Evolutionary conservation across 2,888 invertebrate genomes (phyloP).

Genomic region (Laspeyria flexula): DNA sequence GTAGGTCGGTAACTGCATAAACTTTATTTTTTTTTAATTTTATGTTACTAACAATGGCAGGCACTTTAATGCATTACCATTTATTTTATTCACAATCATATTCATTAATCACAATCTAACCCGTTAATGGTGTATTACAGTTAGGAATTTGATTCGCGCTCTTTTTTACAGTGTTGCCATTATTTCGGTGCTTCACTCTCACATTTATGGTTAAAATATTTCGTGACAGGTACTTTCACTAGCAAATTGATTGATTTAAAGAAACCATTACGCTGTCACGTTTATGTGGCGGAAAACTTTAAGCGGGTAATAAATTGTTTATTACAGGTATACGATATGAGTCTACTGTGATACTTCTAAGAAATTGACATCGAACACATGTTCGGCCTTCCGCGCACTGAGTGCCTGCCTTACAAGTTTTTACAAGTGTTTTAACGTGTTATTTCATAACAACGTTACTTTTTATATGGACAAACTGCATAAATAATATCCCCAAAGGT

Average conservation of each 20-base stretch:
- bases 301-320: slow-evolving; percentile 23
- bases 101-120: slow-evolving; percentile 5
- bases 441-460: too few relatives aligned
- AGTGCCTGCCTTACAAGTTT: too few relatives aligned
- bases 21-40: too few relatives aligned
- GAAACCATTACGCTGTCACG: slow-evolving; percentile 31
- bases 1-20: too few relatives aligned
- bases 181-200: slow-evolving; percentile 31
- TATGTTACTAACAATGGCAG: slow-evolving; percentile 1
- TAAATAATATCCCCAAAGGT: too few relatives aligned
- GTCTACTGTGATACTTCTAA: background rate
- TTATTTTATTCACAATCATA: background rate
- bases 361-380: background rate
- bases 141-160: slow-evolving; percentile 22
- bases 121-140: slow-evolving; percentile 31
- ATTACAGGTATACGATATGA: background rate
- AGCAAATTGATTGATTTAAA: slow-evolving; percentile 33
- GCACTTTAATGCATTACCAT: slow-evolving; percentile 37
- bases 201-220: slow-evolving; percentile 38
- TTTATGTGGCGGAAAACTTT: slow-evolving; percentile 17
- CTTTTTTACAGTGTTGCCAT: slow-evolving; percentile 26
- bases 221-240: slow-evolving; percentile 43
- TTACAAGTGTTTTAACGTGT: too few relatives aligned
- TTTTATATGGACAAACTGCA: too few relatives aligned
- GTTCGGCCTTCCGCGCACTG: too few relatives aligned